Conservation (phyloP, 2,888 invertebrate species). For the Choristoneura rosaceana region DNA sequence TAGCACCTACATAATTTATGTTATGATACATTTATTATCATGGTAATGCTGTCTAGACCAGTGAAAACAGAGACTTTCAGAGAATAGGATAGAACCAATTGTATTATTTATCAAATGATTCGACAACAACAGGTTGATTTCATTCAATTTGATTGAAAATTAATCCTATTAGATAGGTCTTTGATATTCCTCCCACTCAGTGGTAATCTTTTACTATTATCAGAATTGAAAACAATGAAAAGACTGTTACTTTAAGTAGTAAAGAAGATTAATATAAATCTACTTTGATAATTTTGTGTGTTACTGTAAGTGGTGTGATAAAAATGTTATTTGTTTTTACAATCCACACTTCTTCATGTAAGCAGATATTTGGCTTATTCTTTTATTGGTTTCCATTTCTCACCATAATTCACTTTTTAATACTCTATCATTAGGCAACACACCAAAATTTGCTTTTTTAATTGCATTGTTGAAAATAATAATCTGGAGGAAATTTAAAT, state of each 20-base stretch:
- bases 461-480: background rate
- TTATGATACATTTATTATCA: slow-evolving; percentile 26
- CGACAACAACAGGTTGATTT: background rate
- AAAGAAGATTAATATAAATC: background rate
- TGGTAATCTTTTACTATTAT: background rate
- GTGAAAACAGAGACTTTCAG: background rate
- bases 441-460: background rate
- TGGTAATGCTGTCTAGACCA: slow-evolving; percentile 8
- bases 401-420: background rate
- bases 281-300: slow-evolving; percentile 1
- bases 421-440: too few relatives aligned
- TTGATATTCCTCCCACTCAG: background rate
- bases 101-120: background rate
- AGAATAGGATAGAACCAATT: background rate
- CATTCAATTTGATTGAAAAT: background rate
- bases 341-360: slow-evolving; percentile 22
- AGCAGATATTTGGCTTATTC: background rate
- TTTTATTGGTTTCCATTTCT: background rate
- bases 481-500: background rate
- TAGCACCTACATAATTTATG: slow-evolving; percentile 16
- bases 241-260: background rate
- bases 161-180: background rate
- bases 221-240: background rate
- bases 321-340: slow-evolving; percentile 14
- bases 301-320: slow-evolving; percentile 11